Base-by-base conservation (phyloP, 2,888 invertebrate genomes). In the Conchocele bisecta region DNA sequence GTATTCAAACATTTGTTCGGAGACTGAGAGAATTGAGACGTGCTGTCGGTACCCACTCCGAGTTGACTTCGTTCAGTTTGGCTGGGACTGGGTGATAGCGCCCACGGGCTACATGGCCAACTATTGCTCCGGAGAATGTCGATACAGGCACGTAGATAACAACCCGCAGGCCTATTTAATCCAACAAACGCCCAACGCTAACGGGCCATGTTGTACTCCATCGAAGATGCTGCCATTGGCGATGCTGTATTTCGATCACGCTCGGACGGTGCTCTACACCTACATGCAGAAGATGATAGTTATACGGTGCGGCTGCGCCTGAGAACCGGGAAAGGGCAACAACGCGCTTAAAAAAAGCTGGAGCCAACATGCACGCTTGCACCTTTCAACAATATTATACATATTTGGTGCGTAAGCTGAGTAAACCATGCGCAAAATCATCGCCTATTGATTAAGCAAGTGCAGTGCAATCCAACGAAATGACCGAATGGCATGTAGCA, bases 31-130 rank as follows among this genome's bases (percentile, higher is more conserved):
- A 82, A 96, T 97, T 87, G 94, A 94, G 29, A 93, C 96, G 48
- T 99, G 99, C 92, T 99, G 99, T 89, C 95, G 98, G 4, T 98
- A 97, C 91, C 97, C 98, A 0, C 93, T 98, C 44, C 95, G 95
- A 15, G 97, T 99, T 17, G 97, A 98, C 92, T 99, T 99, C 91
- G 96, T 96, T 83, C 95, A 95, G 88, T 97, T 98, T 89, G 98
- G 98, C 28, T 98, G 98, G 97, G 97, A 98, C 89, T 99, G 98
- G 95, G 96, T 99, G 86, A 97, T 99, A 68, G 98, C 98, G 0
- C 99, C 99, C 0, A 97, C 96, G 87, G 93, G 94, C 84, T 99
- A 98, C 92, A 96, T 96, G 88, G 98, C 98, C 7, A 97, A 97
- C 92, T 98, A 98, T 92, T 99, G 99, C 92, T 95, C 96, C 60